A percentile compares a stretch with the other conserved stretches of the same genome.
These are phyloP conservation scores for Kuschelorhynchus macadamiae DNA, from an alignment of 2,888 invertebrate genomes.

Conservation along the genomic window DNA sequence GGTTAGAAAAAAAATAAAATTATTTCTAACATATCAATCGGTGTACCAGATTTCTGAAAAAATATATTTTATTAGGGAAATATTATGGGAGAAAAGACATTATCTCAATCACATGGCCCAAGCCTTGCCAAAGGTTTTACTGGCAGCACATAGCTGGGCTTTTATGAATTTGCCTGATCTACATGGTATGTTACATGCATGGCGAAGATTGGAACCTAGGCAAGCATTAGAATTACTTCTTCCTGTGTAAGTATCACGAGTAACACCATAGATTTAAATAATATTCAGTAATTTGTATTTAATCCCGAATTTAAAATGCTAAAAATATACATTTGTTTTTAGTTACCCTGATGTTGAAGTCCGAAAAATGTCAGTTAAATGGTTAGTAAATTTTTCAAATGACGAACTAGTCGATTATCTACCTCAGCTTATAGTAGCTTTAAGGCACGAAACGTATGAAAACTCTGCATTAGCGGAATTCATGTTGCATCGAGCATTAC, in stretches of 20 bases:
- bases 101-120: constrained; percentile 88
- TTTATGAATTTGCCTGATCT: constrained; percentile 89
- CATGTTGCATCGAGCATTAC: constrained; percentile 84
- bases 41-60: no score
- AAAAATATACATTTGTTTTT: no score
- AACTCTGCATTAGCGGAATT: constrained; percentile 88
- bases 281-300: not conserved
- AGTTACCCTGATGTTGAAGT: constrained; percentile 95
- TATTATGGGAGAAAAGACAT: constrained; percentile 95
- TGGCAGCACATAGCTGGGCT: constrained; percentile 93
- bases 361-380: constrained; percentile 85
- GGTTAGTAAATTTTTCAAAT: constrained; percentile 84
- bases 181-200: constrained; percentile 88
- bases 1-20: no score
- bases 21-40: no score
- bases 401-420: constrained; percentile 93
- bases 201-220: constrained; percentile 88
- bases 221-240: constrained; percentile 93
- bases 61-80: constrained; percentile 63
- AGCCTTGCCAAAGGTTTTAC: constrained; percentile 87
- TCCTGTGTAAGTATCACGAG: constrained; percentile 79
- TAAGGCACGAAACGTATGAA: constrained; percentile 93
- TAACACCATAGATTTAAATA: not conserved
- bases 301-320: no score
- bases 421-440: constrained; percentile 93